Percentiles rank a stretch among this genome's conserved stretches.
These are phyloP conservation scores for Todiramphus chloris DNA, from an alignment of 2,113 vertebrate species.

Conservation along the genomic window DNA sequence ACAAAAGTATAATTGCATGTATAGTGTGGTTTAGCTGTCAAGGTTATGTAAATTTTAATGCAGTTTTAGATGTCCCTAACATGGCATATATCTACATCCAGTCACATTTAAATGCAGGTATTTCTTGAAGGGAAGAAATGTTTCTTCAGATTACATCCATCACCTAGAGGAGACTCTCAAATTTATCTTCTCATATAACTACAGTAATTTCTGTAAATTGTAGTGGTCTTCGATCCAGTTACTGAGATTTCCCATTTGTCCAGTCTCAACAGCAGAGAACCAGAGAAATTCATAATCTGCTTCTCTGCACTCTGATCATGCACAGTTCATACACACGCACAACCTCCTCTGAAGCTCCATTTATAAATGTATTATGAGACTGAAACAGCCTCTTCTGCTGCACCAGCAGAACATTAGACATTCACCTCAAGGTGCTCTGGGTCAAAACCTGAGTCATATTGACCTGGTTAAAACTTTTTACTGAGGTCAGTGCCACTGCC, in stretches of 20 bases:
- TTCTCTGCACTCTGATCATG: neutral
- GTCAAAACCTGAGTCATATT: neutral
- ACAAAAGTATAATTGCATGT: neutral
- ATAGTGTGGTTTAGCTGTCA: neutral
- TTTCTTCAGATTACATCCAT: neutral
- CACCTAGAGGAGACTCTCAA: neutral
- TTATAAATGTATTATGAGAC: fast-evolving
- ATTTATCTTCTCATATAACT: neutral
- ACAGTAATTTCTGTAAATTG: neutral
- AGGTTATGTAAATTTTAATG: neutral
- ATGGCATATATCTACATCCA: neutral
- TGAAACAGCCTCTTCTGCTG: neutral
- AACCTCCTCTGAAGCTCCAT: neutral
- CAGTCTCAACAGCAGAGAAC: neutral
- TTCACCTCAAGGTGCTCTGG: neutral
- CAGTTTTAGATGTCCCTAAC: neutral
- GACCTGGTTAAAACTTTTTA: neutral
- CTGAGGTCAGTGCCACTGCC: neutral
- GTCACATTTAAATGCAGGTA: neutral
- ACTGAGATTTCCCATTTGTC: neutral
- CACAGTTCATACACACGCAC: neutral
- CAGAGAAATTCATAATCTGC: neutral
- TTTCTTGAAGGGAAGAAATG: neutral
- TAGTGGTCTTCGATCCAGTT: neutral
- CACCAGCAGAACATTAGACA: neutral